These are phyloP conservation scores for Tenualosa thibaudeaui DNA, from an alignment of 2,797 vertebrate genomes.

Conservation along the genomic window DNA sequence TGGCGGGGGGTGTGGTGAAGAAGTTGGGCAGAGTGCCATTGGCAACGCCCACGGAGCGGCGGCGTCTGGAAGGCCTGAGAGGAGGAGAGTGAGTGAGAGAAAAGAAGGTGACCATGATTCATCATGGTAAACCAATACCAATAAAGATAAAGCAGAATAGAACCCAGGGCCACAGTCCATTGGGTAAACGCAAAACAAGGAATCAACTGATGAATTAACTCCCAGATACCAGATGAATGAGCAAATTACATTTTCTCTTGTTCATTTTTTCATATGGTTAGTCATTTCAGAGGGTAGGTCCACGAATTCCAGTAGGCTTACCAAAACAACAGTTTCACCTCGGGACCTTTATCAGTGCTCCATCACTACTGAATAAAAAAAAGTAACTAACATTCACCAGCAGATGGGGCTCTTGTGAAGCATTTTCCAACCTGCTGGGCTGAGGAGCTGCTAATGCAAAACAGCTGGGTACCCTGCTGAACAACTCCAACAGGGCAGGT, in stretches of 20 bases:
- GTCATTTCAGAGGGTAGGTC: neutral
- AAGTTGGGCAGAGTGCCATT: constrained; percentile 73
- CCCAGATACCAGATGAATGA: neutral
- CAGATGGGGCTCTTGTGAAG: constrained; percentile 44
- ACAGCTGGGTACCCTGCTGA: neutral
- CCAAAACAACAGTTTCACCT: no score
- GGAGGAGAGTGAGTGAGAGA: constrained; percentile 2
- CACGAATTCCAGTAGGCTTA: neutral
- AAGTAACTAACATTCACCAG: constrained; percentile 45
- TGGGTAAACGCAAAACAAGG: neutral
- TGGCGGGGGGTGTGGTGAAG: constrained; percentile 58
- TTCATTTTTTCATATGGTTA: neutral
- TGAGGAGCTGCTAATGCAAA: neutral
- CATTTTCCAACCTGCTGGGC: neutral
- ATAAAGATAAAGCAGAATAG: neutral
- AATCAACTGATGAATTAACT: neutral
- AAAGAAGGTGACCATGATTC: neutral
- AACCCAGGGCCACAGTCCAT: neutral
- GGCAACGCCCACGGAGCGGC: constrained; percentile 80
- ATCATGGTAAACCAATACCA: neutral
- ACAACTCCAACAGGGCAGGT: neutral
- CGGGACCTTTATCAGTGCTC: no score
- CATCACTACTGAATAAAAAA: neutral
- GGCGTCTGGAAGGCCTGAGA: constrained; percentile 80
- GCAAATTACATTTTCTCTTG: neutral